phyloP scores from a whole-genome alignment of 2,797 vertebrate species.

The Pachyuromys duprasi region DNA sequence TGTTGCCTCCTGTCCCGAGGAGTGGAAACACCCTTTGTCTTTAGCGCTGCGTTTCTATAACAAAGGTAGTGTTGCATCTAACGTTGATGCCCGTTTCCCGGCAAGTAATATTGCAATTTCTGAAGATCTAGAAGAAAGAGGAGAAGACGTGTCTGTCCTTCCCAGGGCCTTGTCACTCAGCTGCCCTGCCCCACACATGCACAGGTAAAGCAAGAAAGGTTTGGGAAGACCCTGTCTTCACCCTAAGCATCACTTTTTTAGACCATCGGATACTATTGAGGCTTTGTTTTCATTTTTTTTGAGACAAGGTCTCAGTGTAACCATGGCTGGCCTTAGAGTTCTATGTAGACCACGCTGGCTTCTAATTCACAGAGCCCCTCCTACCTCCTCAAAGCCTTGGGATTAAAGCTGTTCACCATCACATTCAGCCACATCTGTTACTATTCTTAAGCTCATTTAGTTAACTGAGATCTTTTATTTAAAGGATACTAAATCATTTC shows the following conservation, averaged over 20 bases:
- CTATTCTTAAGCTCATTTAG: not conserved
- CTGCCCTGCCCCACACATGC: slow-evolving; percentile 92
- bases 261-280: not conserved
- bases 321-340: not conserved
- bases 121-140: slow-evolving; percentile 31
- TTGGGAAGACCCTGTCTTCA: not conserved
- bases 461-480: slow-evolving; percentile 36
- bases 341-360: not conserved
- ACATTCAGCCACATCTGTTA: not conserved
- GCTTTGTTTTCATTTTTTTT: not conserved
- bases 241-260: slow-evolving; percentile 18
- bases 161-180: slow-evolving; percentile 90
- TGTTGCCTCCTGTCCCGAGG: slow-evolving; percentile 85
- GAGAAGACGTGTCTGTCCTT: slow-evolving; percentile 81
- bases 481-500: slow-evolving; percentile 4
- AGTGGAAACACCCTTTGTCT: slow-evolving; percentile 92
- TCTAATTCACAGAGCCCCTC: not conserved
- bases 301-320: not conserved
- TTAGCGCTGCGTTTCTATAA: slow-evolving; percentile 87
- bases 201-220: slow-evolving; percentile 89
- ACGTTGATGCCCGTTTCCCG: not conserved
- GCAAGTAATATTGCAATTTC: not conserved
- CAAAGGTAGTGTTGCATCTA: not conserved
- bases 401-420: not conserved
- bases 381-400: too few relatives aligned